Percentiles rank a stretch among this genome's conserved stretches.
Conservation (phyloP, 2,888 invertebrate genomes). For the Drosophila suboccidentalis region DNA sequence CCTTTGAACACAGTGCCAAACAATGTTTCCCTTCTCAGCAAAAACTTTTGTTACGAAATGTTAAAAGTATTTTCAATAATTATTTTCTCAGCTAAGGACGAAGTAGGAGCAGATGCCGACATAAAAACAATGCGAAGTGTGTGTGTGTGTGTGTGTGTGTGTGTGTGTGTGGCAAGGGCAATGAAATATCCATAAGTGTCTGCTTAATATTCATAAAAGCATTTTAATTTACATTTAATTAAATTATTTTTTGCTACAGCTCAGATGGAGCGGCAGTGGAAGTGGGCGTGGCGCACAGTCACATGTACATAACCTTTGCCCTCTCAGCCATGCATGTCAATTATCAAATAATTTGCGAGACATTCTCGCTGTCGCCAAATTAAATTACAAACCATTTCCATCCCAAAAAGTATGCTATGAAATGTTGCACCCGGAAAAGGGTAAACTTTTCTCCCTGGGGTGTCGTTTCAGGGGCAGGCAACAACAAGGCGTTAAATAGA, state of each 20-base stretch:
- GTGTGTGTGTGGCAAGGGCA: slow-evolving; percentile 11
- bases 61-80: slow-evolving; percentile 52
- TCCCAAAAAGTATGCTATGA: slow-evolving; percentile 4
- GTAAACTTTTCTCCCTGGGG: slow-evolving; percentile 16
- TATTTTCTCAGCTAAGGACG: slow-evolving; percentile 31
- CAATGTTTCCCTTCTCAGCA: slow-evolving; percentile 17
- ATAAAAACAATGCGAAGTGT: background rate
- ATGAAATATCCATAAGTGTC: slow-evolving; percentile 43
- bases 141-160: slow-evolving; percentile 1
- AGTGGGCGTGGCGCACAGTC: slow-evolving; percentile 1
- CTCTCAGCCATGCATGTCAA: slow-evolving; percentile 40
- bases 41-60: slow-evolving; percentile 37
- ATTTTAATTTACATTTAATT: slow-evolving; percentile 82
- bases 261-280: background rate
- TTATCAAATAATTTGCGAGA: slow-evolving; percentile 62
- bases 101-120: background rate
- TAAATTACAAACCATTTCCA: slow-evolving; percentile 54
- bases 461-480: slow-evolving; percentile 8
- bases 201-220: slow-evolving; percentile 78
- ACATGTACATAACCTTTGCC: slow-evolving; percentile 26
- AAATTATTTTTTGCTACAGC: slow-evolving; percentile 62
- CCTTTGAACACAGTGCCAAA: slow-evolving; percentile 2
- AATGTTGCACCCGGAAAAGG: slow-evolving; percentile 12
- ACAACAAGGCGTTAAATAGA: slow-evolving; percentile 19
- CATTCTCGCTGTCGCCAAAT: slow-evolving; percentile 45